Base-by-base conservation (phyloP, 92 coral and sea anemone genomes). In the Metridium senile region DNA sequence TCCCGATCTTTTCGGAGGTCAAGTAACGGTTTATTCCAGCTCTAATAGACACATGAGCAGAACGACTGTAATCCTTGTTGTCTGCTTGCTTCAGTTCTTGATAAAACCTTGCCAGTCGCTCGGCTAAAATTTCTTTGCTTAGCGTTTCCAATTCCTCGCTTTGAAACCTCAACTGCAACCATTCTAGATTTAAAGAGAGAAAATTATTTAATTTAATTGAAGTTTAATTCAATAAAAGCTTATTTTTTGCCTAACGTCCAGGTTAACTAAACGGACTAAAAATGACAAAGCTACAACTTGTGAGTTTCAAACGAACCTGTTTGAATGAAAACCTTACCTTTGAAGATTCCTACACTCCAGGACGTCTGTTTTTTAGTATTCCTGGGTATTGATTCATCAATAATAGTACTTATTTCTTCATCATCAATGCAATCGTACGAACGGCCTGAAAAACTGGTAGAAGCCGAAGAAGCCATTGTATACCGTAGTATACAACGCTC, bases 1-100 rank as follows among this genome's bases (percentile, higher is more conserved):
- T 75, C 39, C 70, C 57, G 26, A 75, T 22, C 20, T 70, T 70
- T 45, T 68, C 52, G 31, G 70, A 69, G 11, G 84, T 68, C 26
- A 70, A 71, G 75, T 70, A 33, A 26, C 84, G 66, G 59, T 79
- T 63, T 45, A 56, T 58, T 52, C 65, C 77, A n/a, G 84, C 84
- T 67, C 84, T 58, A 26, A 81, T 81, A 27, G 85, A 25, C 9
- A 81, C 29, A 35, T 81, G 85, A 57, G 85, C 85, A 11, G 84
- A 80, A 22, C 71, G 80, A 57, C 84, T 80, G 84, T 59, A 80
- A 32, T 81, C 71, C 20, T 71, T 33, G 26, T 22, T 57, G 1
- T 31, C 49, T 1, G 51, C 25, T 59, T 71, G n/a, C n/a, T 81
- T 80, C 62, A 81, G 18, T 26, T 81, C 78, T 83, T 83, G 87